phyloP scores from a whole-genome alignment of 2,888 invertebrate genomes.

The Meloe dianella region DNA sequence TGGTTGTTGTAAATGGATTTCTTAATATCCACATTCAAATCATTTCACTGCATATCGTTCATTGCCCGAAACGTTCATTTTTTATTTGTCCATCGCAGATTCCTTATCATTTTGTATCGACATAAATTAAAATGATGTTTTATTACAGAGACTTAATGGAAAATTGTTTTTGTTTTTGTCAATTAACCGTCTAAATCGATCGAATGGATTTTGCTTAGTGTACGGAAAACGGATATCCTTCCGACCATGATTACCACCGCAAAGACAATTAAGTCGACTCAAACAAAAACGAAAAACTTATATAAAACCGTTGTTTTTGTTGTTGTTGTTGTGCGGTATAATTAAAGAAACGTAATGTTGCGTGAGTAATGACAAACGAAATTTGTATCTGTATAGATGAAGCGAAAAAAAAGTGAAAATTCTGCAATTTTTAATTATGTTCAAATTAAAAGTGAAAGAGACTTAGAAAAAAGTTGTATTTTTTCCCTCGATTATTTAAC shows the following conservation, averaged over 20 bases:
- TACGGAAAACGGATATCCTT: conserved; percentile 10
- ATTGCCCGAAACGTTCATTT: neutral
- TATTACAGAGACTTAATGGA: neutral
- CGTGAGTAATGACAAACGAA: neutral
- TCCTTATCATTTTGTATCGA: too few relatives aligned
- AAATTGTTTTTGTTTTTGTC: neutral
- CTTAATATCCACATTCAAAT: conserved; percentile 16
- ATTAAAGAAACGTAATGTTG: neutral
- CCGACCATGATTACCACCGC: conserved; percentile 1
- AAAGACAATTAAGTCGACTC: neutral
- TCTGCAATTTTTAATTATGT: neutral
- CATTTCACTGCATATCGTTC: conserved; percentile 19
- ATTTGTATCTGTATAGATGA: too few relatives aligned
- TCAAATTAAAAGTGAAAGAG: too few relatives aligned
- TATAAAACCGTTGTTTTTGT: neutral
- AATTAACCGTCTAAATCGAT: neutral
- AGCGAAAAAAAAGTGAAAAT: neutral
- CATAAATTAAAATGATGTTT: too few relatives aligned
- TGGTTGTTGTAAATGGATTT: conserved; percentile 27
- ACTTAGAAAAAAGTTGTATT: too few relatives aligned
- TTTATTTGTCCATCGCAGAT: neutral
- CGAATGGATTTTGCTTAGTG: neutral
- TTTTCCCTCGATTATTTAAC: too few relatives aligned
- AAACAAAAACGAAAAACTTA: neutral
- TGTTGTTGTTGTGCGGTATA: neutral